phyloP scores from a whole-genome alignment of 2,888 invertebrate genomes.

The Chalcis sispes region DNA sequence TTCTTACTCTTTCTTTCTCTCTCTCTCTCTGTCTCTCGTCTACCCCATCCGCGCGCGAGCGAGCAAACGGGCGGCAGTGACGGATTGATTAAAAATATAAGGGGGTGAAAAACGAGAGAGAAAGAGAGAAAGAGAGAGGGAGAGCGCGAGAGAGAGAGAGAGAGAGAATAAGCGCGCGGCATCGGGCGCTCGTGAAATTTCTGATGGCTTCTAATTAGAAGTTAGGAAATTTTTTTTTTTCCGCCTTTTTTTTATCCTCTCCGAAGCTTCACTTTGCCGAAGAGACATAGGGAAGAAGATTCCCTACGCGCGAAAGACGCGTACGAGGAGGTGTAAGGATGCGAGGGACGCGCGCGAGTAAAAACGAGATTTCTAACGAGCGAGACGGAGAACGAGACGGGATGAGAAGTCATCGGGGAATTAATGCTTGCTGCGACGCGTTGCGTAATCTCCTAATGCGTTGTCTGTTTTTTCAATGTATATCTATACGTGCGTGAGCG shows the following conservation, averaged over 20 bases:
- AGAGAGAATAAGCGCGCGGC: conserved; percentile 59
- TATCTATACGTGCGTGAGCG: neutral
- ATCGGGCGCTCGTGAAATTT: conserved; percentile 65
- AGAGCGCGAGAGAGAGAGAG: conserved; percentile 60
- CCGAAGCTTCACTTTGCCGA: neutral
- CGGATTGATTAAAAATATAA: conserved; percentile 77
- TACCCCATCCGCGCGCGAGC: conserved; percentile 45
- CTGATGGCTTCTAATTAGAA: conserved; percentile 60
- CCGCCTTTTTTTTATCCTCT: conserved; percentile 8
- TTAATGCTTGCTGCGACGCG: conserved; percentile 20
- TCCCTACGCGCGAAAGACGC: neutral
- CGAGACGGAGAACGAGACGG: neutral
- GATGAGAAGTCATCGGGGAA: conserved; percentile 12
- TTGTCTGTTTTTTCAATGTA: neutral
- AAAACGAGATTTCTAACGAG: conserved; percentile 45
- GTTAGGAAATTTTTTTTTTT: conserved; percentile 51
- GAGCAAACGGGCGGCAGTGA: conserved; percentile 69
- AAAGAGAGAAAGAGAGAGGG: conserved; percentile 48
- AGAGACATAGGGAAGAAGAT: neutral
- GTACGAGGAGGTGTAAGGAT: neutral
- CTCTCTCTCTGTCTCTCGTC: conserved; percentile 32
- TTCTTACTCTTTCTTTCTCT: conserved; percentile 1
- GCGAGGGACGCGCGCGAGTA: neutral
- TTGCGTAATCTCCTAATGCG: conserved; percentile 44
- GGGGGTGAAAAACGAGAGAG: conserved; percentile 66